Evolutionary conservation across 2,888 invertebrate genomes (phyloP), one percentile per base, ranked within the genome.

Genomic region (Pocota personata): DNA sequence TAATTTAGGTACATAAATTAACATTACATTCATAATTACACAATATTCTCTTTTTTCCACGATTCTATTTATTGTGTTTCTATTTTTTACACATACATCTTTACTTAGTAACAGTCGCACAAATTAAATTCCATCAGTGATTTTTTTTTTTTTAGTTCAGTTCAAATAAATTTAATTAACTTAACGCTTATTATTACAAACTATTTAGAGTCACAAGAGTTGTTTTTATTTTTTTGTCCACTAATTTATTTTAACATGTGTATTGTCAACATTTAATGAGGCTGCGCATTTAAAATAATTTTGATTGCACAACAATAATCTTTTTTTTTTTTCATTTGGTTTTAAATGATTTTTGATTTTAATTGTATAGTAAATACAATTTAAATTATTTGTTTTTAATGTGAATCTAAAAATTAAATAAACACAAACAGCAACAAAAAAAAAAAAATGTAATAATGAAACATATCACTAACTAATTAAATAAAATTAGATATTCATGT

Each of bases 1-100:
- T 43, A 82, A 75, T 78, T 60, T 66, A 84, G 84, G 84, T 84
- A 84, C 84, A 80, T 75, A 84, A 69, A 84, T 76, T 71, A 84
- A 84, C 75, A 66, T 71, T 84, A 84, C 80, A 84, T 50, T 75
- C 37, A 78, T 72, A 52, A 66, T 60, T 72, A 72, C 37, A 64
- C 21, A 52, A 46, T 52, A 21, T 37, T 43, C 21, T 12, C 67
- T 16, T 48, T 24, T 37, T 24, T 35, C 14, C 10, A 43, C 14
- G 52, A 40, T 40, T 64, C 30, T 6, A 0, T 58, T 24, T 37
- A 30, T 50, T 12, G 12, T 40, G 19, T 35, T n/a, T 50, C 19
- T 50, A 27, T 55, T 37, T 10, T 71, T 58, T 72, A 30, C 72
- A 55, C 71, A 64, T 37, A 62, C 24, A 57, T 48, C 10, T 60